Percentiles rank a stretch among this genome's conserved stretches.
These are phyloP conservation scores for Paracanthobrama guichenoti DNA, from an alignment of 2,113 vertebrate genomes.

Conservation along the genomic window DNA sequence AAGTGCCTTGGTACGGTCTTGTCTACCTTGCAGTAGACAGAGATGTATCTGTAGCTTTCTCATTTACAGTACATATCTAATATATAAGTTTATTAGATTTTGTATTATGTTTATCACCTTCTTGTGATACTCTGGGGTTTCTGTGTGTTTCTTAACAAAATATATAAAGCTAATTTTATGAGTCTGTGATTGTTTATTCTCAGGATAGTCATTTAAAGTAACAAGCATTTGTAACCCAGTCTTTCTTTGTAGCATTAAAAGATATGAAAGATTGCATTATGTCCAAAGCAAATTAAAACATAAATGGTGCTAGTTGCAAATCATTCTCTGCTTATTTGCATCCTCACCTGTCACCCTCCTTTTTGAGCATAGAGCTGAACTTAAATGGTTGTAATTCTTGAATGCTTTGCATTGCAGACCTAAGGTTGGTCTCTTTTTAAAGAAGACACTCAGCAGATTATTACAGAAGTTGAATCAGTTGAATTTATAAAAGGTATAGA, in stretches of 20 bases:
- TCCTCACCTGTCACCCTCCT: not conserved
- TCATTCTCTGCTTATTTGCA: constrained; percentile 11
- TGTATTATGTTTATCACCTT: constrained; percentile 35
- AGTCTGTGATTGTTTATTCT: constrained; percentile 21
- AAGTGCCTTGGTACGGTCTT: constrained; percentile 51
- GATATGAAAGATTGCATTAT: constrained; percentile 21
- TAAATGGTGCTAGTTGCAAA: constrained; percentile 36
- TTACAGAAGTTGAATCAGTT: too few species aligned
- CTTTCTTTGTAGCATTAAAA: constrained; percentile 38
- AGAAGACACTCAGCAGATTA: too few species aligned
- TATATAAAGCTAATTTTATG: constrained; percentile 33
- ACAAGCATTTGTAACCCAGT: constrained; percentile 18
- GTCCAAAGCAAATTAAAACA: constrained; percentile 25
- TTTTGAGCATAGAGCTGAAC: too few species aligned
- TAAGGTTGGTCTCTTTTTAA: too few species aligned
- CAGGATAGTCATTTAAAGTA: constrained; percentile 32
- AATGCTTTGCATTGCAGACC: too few species aligned
- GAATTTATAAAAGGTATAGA: too few species aligned
- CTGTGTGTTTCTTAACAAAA: constrained; percentile 30
- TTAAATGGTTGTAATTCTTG: too few species aligned
- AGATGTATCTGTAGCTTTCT: constrained; percentile 47
- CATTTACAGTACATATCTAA: constrained; percentile 10
- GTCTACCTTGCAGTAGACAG: constrained; percentile 38
- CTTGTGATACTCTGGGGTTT: constrained; percentile 17
- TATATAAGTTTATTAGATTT: constrained; percentile 33